Conservation (phyloP, 2,888 invertebrate genomes). For the Zaprionus lineosus region DNA sequence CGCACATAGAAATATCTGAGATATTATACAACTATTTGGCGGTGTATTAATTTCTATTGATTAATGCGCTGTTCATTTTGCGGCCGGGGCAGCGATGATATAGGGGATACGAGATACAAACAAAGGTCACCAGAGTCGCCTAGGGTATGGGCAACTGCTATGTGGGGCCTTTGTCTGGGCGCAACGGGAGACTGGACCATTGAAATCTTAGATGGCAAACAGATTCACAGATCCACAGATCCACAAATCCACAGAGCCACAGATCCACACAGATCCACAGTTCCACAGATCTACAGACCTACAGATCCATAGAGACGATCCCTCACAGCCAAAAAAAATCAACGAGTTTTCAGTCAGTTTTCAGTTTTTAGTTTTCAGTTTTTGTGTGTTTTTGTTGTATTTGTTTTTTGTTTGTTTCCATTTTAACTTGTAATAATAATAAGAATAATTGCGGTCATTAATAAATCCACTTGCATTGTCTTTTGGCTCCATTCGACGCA, state of each 20-base stretch:
- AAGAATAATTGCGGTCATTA: slow-evolving; percentile 76
- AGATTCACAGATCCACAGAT: slow-evolving; percentile 41
- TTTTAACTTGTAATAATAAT: slow-evolving; percentile 68
- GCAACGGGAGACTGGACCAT: slow-evolving; percentile 59
- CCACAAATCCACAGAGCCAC: slow-evolving; percentile 35
- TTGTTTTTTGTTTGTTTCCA: slow-evolving; percentile 18
- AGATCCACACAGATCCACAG: slow-evolving; percentile 27
- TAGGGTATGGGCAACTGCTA: slow-evolving; percentile 26
- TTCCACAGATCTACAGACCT: slow-evolving; percentile 39
- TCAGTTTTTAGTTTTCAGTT: slow-evolving; percentile 16
- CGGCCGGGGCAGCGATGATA: slow-evolving; percentile 57
- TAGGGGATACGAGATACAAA: slow-evolving; percentile 20
- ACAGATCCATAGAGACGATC: too few species aligned
- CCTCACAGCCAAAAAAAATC: too few species aligned
- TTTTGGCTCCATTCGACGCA: slow-evolving; percentile 32
- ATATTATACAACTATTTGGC: slow-evolving; percentile 69
- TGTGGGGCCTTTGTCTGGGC: slow-evolving; percentile 58
- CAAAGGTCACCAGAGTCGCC: slow-evolving; percentile 35
- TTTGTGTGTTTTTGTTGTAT: slow-evolving; percentile 21
- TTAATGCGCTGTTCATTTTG: slow-evolving; percentile 74
- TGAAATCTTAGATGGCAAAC: slow-evolving; percentile 61
- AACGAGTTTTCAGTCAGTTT: slow-evolving; percentile 50
- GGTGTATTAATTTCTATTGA: slow-evolving; percentile 72
- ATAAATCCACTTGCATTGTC: slow-evolving; percentile 73
- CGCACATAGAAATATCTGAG: slow-evolving; percentile 46